A percentile compares a stretch with the other conserved stretches of the same genome.
phyloP scores from a whole-genome alignment of 2,888 invertebrate species.

The Limnephilus lunatus region DNA sequence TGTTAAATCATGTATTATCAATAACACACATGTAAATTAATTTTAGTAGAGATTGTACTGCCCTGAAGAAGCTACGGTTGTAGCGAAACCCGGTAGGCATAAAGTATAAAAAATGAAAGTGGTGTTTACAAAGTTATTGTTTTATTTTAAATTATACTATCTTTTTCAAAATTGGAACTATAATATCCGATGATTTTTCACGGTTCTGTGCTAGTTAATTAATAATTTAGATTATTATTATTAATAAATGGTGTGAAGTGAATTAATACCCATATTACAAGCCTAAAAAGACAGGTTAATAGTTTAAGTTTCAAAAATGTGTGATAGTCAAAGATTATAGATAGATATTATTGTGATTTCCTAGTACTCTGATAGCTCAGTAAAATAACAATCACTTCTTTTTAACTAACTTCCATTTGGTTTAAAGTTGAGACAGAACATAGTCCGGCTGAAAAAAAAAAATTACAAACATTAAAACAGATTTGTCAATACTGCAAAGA shows the following conservation, averaged over 20 bases:
- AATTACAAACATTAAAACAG: conserved; percentile 15
- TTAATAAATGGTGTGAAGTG: neutral
- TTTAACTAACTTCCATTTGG: neutral
- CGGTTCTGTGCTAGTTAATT: too few species aligned
- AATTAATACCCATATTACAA: neutral
- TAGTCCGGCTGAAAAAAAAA: conserved; percentile 75
- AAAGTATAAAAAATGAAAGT: too few species aligned
- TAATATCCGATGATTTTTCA: too few species aligned
- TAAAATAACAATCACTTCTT: neutral
- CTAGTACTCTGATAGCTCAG: neutral
- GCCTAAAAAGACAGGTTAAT: neutral
- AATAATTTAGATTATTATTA: too few species aligned
- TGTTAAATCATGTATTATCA: too few species aligned
- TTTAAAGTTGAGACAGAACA: conserved; percentile 73
- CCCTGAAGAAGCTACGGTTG: too few species aligned
- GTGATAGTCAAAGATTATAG: neutral
- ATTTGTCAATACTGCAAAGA: neutral
- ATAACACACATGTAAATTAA: too few species aligned
- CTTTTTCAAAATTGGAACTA: too few species aligned
- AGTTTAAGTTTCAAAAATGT: neutral
- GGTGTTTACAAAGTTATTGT: too few species aligned
- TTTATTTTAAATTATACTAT: too few species aligned
- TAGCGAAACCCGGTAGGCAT: too few species aligned
- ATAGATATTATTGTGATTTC: neutral
- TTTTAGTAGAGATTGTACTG: too few species aligned